Evolutionary conservation across 1,140 invertebrate genomes (phyloP).

Genomic region (Penaeus chinensis): DNA sequence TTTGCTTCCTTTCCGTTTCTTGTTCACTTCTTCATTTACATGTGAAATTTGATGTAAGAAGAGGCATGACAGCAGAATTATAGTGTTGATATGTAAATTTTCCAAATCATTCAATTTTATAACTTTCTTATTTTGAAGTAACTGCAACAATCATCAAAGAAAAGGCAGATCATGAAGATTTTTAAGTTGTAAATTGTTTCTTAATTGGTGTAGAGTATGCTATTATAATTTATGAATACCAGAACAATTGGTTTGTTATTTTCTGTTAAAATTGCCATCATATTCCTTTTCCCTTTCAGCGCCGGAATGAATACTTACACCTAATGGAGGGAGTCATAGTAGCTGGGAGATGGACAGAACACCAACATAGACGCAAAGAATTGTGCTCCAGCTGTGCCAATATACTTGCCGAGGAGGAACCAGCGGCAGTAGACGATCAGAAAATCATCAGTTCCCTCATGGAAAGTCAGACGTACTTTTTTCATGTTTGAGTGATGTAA

Average conservation of each 20-base stretch:
- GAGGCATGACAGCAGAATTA: background rate
- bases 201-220: background rate
- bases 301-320: constrained; percentile 45
- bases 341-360: constrained; percentile 47
- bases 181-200: background rate
- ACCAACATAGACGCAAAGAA: constrained; percentile 36
- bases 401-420: constrained; percentile 48
- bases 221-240: no score
- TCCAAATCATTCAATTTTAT: background rate
- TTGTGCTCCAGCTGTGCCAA: constrained; percentile 20
- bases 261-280: background rate
- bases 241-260: background rate
- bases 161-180: background rate
- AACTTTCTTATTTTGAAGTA: background rate
- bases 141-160: background rate
- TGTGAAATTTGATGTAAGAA: background rate
- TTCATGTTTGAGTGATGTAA: background rate
- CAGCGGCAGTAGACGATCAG: constrained; percentile 37
- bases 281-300: constrained; percentile 12
- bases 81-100: no score
- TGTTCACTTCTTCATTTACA: background rate
- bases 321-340: constrained; percentile 45
- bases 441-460: constrained; percentile 14
- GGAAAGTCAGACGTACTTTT: constrained; percentile 20
- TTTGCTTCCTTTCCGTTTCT: background rate